Base-by-base conservation (phyloP, 2,888 invertebrate species). In the Scelioninae gen. 2 region DNA sequence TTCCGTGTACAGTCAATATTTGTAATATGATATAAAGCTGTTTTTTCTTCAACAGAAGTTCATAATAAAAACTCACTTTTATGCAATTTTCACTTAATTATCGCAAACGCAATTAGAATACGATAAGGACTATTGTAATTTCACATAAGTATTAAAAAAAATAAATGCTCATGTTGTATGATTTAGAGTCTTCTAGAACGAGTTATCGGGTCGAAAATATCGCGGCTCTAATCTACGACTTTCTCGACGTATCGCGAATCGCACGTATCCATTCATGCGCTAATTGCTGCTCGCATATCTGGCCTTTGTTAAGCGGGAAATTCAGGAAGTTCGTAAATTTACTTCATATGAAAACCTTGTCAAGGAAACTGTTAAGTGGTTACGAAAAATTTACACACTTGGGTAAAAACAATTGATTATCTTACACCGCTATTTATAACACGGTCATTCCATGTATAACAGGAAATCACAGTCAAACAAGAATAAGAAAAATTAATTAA, bases 231-330 rank as follows among this genome's bases (percentile, higher is more conserved):
- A 80, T 78, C 77, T 78, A 58, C 68, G 43, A 50, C 64, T 71
- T 68, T 65, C 74, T 70, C 78, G 53, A 63, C 71, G 50, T 76
- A 74, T 74, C 82, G 81, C 77, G 78, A 81, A 82, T 84, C 81
- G 81, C 80, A 80, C 78, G 81, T 84, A 84, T 85, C 83, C 83
- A 83, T 84, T 82, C 80, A 81, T 80, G 78, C 79, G 82, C 80
- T 85, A 84, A 84, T 84, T 84, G 79, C 80, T 77, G 76, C 73
- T 76, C 74, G 76, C 79, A 77, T 81, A 80, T 82, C 80, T 78
- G 73, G 70, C 48, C 64, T 71, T 75, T 67, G 70, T 71, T 72
- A 43, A 67, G 19, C 57, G 28, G 53, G 48, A 57, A 73, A 63
- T 55, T 60, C 67, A 64, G 72, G 69, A 75, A 75, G 69, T 70